Base-by-base conservation (phyloP, 2,797 vertebrate species). In the Labeo calbasu region DNA sequence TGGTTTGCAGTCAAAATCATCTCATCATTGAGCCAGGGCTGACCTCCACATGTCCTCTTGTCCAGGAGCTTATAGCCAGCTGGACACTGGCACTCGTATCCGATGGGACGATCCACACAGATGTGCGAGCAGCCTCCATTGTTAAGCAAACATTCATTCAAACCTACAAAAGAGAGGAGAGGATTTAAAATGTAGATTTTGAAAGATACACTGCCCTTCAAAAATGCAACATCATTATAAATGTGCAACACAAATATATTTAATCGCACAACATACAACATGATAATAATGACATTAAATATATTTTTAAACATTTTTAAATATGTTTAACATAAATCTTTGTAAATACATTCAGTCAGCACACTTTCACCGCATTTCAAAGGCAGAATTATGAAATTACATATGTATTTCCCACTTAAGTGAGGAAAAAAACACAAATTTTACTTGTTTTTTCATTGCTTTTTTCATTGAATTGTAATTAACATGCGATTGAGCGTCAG, bases 61-160 rank as follows among this genome's bases (percentile, higher is more conserved):
- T 99, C 98, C 92, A 99, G 92, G 46, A 99, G 96, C 93, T 94
- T 97, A 93, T 97, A 99, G 66, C 98, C 98, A 0, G 93, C 85
- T 0, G 97, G 98, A 91, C 98, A 99, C 78, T 97, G 95, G 63
- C 98, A 99, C 91, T 98, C 96, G 3, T 97, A 98, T 85, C 98
- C 97, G 0, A 99, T 96, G 88, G 96, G 97, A 89, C 96, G 94
- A 89, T 99, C 97, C 83, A 94, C 95, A 92, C 98, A 99, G 92
- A 98, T 96, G 86, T 99, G 97, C 32, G 98, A 99, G 91, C 98
- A 99, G 87, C 98, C 98, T 0, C 97, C 98, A 1, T 99, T 99
- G 94, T 99, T 98, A 87, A 94, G 91, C 55, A 95, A 93, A 86
- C 98, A 99, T 87, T 99, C 98, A 1, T 99, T 98, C 78, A 98